Evolutionary conservation across 37 sponge, comb jelly and placozoan genomes (phyloP).

Genomic region (Oscarella lobularis): DNA sequence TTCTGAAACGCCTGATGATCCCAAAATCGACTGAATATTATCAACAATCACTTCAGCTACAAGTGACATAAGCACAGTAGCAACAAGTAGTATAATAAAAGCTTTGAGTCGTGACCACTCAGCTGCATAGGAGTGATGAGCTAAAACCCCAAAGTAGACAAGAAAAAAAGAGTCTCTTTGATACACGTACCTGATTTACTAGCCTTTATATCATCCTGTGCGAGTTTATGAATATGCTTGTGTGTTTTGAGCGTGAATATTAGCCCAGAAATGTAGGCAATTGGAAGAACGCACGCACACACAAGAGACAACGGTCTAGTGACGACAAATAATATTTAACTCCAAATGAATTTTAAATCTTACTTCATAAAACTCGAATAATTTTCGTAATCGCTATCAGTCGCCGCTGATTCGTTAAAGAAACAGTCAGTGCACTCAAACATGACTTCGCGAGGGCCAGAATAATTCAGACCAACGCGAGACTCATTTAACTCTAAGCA

Average conservation of each 20-base stretch:
- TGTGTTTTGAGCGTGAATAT: slow-evolving; percentile 18
- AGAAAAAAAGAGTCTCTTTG: no score
- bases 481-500: no score
- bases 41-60: slow-evolving; percentile 15
- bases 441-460: no score
- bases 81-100: slow-evolving; percentile 14
- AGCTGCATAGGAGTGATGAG: slow-evolving; percentile 3
- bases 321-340: background rate
- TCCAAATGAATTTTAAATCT: background rate
- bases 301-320: slow-evolving; percentile 17
- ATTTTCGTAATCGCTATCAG: background rate
- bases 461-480: no score
- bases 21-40: slow-evolving; percentile 9
- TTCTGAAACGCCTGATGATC: background rate
- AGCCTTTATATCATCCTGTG: background rate
- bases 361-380: background rate
- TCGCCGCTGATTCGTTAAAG: background rate
- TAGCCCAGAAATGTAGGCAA: slow-evolving; percentile 14
- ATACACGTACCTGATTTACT: background rate
- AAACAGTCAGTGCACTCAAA: background rate
- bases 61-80: slow-evolving; percentile 16
- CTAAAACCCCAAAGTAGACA: background rate
- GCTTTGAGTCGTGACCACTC: slow-evolving; percentile 16
- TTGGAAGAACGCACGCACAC: slow-evolving; percentile 12
- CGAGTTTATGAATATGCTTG: background rate